Conservation (phyloP, 2,113 vertebrate genomes). For the Sylvicapra grimmia region DNA sequence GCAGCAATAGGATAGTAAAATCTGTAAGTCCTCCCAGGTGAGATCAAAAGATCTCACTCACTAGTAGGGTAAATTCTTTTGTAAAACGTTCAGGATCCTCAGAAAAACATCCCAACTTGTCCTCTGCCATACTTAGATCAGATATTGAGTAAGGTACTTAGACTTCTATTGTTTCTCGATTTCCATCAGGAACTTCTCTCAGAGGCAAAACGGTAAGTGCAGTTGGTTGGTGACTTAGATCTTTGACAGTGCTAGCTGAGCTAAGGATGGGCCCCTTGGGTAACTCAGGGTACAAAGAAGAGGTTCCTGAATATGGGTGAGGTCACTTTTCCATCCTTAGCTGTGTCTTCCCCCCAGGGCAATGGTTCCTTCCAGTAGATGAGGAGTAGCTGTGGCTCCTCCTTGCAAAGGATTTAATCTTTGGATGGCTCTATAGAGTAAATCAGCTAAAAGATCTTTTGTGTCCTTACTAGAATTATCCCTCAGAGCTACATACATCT, state of each 20-base stretch:
- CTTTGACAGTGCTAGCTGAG: background rate
- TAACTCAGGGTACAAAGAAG: background rate
- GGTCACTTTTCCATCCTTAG: background rate
- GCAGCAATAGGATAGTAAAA: no score
- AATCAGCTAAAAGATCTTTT: background rate
- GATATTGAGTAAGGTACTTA: background rate
- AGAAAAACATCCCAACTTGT: background rate
- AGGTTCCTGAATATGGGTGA: background rate
- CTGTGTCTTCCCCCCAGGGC: background rate
- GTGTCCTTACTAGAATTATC: background rate
- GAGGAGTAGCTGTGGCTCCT: background rate
- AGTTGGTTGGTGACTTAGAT: background rate
- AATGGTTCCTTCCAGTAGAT: background rate
- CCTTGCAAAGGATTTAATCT: background rate
- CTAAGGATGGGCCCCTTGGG: background rate
- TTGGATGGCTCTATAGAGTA: background rate
- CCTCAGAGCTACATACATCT: background rate
- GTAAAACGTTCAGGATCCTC: background rate
- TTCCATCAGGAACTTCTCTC: background rate
- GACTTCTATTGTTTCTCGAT: background rate
- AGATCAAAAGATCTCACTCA: background rate
- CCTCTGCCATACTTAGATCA: background rate
- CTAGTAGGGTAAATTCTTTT: background rate
- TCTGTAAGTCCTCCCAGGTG: background rate
- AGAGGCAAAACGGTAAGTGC: background rate